Percentiles rank a stretch among this genome's conserved stretches.
Conservation (phyloP, 2,797 vertebrate genomes). For the Chromis chromis region DNA sequence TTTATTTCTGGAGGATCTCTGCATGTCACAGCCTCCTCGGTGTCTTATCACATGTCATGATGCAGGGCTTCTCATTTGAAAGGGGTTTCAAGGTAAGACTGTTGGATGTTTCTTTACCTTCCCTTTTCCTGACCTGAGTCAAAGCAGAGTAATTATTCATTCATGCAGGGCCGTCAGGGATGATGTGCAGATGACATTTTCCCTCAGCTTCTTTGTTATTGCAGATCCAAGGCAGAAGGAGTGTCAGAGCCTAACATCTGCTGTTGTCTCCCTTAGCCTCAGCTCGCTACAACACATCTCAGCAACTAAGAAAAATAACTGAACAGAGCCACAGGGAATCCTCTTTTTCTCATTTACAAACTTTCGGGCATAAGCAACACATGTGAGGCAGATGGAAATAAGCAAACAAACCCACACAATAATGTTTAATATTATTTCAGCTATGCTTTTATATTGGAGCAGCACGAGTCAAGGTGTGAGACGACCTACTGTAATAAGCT, state of each 20-base stretch:
- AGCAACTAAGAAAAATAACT: slow-evolving; percentile 49
- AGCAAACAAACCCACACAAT: slow-evolving; percentile 25
- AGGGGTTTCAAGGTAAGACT: slow-evolving; percentile 57
- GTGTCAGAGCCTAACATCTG: slow-evolving; percentile 69
- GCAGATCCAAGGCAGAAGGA: slow-evolving; percentile 63
- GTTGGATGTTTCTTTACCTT: slow-evolving; percentile 44
- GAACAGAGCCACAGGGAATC: slow-evolving; percentile 56
- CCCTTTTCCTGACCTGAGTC: slow-evolving; percentile 58
- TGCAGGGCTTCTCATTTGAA: slow-evolving; percentile 61
- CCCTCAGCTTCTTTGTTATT: slow-evolving; percentile 73
- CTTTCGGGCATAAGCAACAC: slow-evolving; percentile 44
- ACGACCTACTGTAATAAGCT: slow-evolving; percentile 19
- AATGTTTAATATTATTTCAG: slow-evolving; percentile 33
- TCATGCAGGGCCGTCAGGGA: slow-evolving; percentile 57
- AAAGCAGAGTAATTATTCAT: slow-evolving; percentile 75
- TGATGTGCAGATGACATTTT: slow-evolving; percentile 76
- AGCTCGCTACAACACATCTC: slow-evolving; percentile 48
- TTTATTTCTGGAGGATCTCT: slow-evolving; percentile 65
- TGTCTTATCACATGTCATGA: slow-evolving; percentile 71
- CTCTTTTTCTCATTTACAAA: slow-evolving; percentile 57
- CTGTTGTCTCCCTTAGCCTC: slow-evolving; percentile 56
- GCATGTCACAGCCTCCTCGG: slow-evolving; percentile 63
- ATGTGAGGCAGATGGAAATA: slow-evolving; percentile 47
- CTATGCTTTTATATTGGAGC: not conserved
- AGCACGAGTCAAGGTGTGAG: slow-evolving; percentile 6